These are phyloP conservation scores for Sitophilus oryzae DNA, from an alignment of 1,140 invertebrate species.

Conservation along the genomic window DNA sequence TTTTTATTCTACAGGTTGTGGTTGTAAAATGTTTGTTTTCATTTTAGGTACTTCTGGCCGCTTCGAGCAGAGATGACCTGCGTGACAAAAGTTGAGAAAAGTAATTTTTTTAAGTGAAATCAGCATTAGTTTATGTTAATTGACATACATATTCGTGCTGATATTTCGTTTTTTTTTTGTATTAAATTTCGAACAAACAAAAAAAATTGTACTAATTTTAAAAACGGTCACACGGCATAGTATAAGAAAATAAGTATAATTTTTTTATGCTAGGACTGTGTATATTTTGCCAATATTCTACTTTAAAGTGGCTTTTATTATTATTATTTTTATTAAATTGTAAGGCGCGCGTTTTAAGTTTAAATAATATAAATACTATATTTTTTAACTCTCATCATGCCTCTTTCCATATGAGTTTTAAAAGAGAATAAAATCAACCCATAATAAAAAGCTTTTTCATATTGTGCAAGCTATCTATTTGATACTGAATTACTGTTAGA, in stretches of 20 bases:
- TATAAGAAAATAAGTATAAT: neutral
- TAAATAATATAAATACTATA: slow-evolving; percentile 14
- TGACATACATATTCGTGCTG: slow-evolving; percentile 4
- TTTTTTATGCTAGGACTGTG: neutral
- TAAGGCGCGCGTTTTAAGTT: slow-evolving; percentile 17
- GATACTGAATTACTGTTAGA: slow-evolving; percentile 40
- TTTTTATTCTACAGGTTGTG: too few relatives aligned
- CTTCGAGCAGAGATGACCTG: slow-evolving; percentile 39
- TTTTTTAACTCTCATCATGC: slow-evolving; percentile 1
- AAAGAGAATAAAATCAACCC: too few relatives aligned
- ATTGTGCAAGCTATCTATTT: slow-evolving; percentile 36
- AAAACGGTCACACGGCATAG: neutral
- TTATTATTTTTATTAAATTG: slow-evolving; percentile 36
- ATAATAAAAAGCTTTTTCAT: slow-evolving; percentile 6
- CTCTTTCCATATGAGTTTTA: neutral
- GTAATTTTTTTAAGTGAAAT: slow-evolving; percentile 42
- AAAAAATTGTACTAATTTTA: slow-evolving; percentile 22
- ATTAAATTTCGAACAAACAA: slow-evolving; percentile 19
- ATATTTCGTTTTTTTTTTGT: slow-evolving; percentile 5
- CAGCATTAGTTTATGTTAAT: slow-evolving; percentile 32
- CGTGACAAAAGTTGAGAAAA: slow-evolving; percentile 31
- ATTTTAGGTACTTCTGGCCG: slow-evolving; percentile 40
- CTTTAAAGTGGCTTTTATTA: slow-evolving; percentile 9
- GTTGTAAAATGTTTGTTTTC: slow-evolving; percentile 30
- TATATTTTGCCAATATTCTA: slow-evolving; percentile 35